Conservation (phyloP, 2,888 invertebrate genomes). For the Pachymerium ferrugineum region DNA sequence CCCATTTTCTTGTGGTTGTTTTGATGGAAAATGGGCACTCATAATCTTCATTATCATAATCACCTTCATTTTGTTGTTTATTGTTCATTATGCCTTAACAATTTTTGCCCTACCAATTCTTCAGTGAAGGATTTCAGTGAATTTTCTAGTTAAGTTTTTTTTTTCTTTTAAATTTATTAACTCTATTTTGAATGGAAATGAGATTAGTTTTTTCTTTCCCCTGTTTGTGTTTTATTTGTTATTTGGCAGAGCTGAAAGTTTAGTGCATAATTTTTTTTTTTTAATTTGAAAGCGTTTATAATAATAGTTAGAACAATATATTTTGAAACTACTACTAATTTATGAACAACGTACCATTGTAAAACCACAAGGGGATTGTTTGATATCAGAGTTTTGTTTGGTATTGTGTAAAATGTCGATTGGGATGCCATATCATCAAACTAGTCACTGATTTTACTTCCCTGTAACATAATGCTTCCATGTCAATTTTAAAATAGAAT, state of each 20-base stretch:
- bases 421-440: conserved; percentile 9
- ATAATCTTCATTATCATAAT: background rate
- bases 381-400: too few species aligned
- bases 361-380: too few species aligned
- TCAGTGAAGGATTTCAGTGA: background rate
- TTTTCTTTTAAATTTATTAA: background rate
- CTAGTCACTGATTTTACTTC: background rate
- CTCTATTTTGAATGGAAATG: too few species aligned
- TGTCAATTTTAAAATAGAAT: background rate
- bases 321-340: too few species aligned
- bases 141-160: background rate
- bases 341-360: too few species aligned
- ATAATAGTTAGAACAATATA: too few species aligned
- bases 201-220: too few species aligned
- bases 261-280: background rate
- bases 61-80: background rate
- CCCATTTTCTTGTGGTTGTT: background rate
- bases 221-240: too few species aligned
- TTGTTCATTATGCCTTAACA: background rate
- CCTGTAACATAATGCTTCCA: background rate
- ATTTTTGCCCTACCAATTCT: background rate
- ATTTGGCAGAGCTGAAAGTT: background rate
- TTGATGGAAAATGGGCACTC: conserved; percentile 6
- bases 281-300: too few species aligned
- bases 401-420: too few species aligned